phyloP scores from a whole-genome alignment of 53 echinoderm and acorn worm genomes.

The Antedon mediterranea region DNA sequence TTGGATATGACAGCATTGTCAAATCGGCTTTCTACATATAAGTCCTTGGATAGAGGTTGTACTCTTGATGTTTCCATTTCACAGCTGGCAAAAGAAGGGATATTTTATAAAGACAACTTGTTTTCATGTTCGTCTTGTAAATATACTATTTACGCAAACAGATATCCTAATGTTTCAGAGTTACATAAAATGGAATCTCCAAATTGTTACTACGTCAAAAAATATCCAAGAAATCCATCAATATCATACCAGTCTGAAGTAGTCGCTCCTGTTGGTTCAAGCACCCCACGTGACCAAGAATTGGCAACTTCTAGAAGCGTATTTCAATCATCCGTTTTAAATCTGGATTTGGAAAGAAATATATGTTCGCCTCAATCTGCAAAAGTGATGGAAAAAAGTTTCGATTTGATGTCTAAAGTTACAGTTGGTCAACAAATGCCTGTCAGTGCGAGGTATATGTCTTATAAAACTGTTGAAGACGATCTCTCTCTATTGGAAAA shows the following conservation, averaged over 20 bases:
- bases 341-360: no score
- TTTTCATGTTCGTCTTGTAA: background rate
- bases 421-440: no score
- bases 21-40: background rate
- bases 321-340: no score
- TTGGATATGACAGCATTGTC: background rate
- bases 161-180: background rate
- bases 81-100: background rate
- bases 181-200: background rate
- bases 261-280: no score
- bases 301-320: no score
- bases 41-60: background rate
- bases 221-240: background rate
- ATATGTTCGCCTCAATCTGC: background rate
- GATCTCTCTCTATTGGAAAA: slow-evolving; percentile 32
- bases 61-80: background rate
- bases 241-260: no score
- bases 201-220: background rate
- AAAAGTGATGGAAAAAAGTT: background rate
- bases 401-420: no score
- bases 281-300: no score
- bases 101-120: background rate
- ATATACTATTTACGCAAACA: background rate
- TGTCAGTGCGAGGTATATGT: no score
- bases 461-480: slow-evolving; percentile 3